A percentile compares a stretch with the other conserved stretches of the same genome.
phyloP scores from a whole-genome alignment of 2,113 vertebrate genomes.

The Pithys albifrons region DNA sequence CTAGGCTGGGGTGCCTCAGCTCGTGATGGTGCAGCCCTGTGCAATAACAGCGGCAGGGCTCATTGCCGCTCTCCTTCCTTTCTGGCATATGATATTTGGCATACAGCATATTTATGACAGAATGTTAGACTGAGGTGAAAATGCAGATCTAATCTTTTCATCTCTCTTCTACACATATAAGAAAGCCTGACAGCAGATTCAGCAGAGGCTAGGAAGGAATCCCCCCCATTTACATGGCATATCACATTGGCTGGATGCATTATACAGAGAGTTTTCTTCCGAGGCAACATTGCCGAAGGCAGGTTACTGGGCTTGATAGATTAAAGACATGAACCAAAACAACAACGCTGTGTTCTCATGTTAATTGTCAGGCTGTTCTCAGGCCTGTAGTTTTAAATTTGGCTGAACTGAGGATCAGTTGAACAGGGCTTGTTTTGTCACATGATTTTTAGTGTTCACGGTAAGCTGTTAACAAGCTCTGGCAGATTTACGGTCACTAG shows the following conservation, averaged over 20 bases:
- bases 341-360: constrained; percentile 47
- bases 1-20: background rate
- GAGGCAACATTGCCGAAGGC: constrained; percentile 65
- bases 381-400: constrained; percentile 61
- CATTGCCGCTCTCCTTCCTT: background rate
- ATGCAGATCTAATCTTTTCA: constrained; percentile 27
- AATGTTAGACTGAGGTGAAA: constrained; percentile 51
- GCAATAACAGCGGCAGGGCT: background rate
- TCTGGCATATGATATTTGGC: constrained; percentile 47
- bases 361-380: constrained; percentile 67
- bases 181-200: constrained; percentile 44
- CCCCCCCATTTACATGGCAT: background rate
- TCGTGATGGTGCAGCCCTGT: background rate
- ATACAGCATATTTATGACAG: constrained; percentile 42
- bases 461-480: constrained; percentile 66
- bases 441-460: constrained; percentile 51
- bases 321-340: constrained; percentile 67
- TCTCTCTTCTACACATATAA: constrained; percentile 14
- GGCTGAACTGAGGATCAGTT: constrained; percentile 24
- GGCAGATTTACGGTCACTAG: constrained; percentile 67
- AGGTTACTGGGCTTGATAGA: constrained; percentile 68
- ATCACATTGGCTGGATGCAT: constrained; percentile 1
- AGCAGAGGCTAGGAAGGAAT: constrained; percentile 21
- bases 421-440: constrained; percentile 58
- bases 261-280: constrained; percentile 35